These are phyloP conservation scores for Diceros bicornis DNA, from an alignment of 2,797 vertebrate species.

Conservation along the genomic window DNA sequence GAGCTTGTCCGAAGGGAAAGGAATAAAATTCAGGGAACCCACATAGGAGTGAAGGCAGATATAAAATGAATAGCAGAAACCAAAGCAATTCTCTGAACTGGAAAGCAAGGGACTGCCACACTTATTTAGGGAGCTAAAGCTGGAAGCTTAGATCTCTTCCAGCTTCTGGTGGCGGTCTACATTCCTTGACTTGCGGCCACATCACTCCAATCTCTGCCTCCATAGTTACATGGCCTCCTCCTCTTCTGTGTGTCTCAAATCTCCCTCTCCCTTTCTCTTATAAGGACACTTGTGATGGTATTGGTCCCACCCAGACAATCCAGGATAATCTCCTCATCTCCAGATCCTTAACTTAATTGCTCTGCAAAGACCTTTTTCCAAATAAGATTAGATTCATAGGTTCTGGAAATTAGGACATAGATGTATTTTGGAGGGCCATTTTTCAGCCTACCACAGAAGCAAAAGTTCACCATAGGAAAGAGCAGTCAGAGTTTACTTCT, in stretches of 20 bases:
- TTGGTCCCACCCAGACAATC: not conserved
- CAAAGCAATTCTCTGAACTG: slow-evolving; percentile 19
- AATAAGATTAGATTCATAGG: not conserved
- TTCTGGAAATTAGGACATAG: not conserved
- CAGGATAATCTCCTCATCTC: not conserved
- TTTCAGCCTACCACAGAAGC: not conserved
- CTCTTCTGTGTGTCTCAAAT: not conserved
- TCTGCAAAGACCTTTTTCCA: not conserved
- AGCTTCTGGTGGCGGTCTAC: not conserved
- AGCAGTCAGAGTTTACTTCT: not conserved
- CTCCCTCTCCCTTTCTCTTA: not conserved
- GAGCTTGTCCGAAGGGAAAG: not conserved
- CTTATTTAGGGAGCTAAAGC: not conserved
- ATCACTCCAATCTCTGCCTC: not conserved
- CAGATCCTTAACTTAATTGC: not conserved
- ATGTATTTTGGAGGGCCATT: not conserved
- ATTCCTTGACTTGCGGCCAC: not conserved
- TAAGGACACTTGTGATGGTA: not conserved
- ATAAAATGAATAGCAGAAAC: not conserved
- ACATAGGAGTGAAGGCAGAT: not conserved
- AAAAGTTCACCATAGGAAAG: not conserved
- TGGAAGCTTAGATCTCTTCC: not conserved
- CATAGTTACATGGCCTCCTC: not conserved
- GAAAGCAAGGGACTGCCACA: not conserved
- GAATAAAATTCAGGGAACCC: slow-evolving; percentile 10